phyloP scores from a whole-genome alignment of 2,113 vertebrate species.

The Heterotis niloticus region DNA sequence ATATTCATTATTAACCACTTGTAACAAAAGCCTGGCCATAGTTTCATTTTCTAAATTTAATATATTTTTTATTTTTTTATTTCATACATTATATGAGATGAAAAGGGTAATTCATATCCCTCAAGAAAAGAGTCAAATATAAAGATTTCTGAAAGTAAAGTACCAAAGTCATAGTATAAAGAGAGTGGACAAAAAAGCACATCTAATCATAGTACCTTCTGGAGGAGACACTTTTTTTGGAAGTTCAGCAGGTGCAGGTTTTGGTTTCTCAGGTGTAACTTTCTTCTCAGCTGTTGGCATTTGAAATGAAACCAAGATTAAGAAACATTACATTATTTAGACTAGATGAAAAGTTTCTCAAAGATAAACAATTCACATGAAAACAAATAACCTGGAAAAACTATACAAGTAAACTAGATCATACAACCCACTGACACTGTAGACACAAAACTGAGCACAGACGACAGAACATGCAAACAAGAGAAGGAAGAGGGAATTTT shows the following conservation, averaged over 20 bases:
- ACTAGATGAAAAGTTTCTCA: not conserved
- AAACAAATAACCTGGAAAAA: not conserved
- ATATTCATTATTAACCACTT: too few species aligned
- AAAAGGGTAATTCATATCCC: not conserved
- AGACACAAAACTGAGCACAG: too few species aligned
- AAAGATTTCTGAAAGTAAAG: not conserved
- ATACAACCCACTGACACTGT: too few species aligned
- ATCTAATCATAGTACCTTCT: not conserved
- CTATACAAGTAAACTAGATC: not conserved
- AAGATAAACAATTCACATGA: not conserved
- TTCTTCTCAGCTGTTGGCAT: constrained; percentile 53
- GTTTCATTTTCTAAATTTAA: too few species aligned
- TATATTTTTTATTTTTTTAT: too few species aligned
- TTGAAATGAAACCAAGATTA: constrained; percentile 42
- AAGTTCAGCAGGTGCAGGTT: constrained; percentile 24
- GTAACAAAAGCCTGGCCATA: too few species aligned
- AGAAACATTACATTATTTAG: not conserved
- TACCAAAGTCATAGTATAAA: not conserved
- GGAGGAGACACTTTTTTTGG: constrained; percentile 37
- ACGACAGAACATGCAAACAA: too few species aligned
- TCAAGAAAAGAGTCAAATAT: not conserved
- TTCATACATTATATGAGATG: too few species aligned
- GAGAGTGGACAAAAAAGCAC: not conserved
- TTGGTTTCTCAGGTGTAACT: constrained; percentile 19
- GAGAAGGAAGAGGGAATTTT: too few species aligned